These are phyloP conservation scores for Erythrolamprus reginae DNA, from an alignment of 2,113 vertebrate genomes.

Conservation along the genomic window DNA sequence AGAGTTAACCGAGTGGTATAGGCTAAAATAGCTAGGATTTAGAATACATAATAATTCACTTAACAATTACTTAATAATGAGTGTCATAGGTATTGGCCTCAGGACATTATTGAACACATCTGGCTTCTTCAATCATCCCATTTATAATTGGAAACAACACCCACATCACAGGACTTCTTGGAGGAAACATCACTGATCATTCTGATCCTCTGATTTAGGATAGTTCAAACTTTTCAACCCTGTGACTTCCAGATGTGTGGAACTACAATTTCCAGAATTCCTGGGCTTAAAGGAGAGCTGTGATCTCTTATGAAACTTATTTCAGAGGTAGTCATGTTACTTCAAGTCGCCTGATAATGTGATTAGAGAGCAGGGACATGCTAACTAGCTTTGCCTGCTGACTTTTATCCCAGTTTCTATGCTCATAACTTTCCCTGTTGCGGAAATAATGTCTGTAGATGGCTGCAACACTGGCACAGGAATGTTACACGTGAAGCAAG, in stretches of 20 bases:
- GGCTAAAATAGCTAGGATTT: neutral
- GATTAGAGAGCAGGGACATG: neutral
- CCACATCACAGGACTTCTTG: neutral
- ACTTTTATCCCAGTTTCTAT: neutral
- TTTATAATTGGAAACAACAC: neutral
- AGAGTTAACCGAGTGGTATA: neutral
- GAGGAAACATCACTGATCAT: neutral
- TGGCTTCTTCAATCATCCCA: neutral
- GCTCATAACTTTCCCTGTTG: neutral
- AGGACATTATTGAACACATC: neutral
- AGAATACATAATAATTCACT: neutral
- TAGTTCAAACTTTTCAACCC: neutral
- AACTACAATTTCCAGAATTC: neutral
- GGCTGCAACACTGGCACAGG: neutral
- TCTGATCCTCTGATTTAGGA: neutral
- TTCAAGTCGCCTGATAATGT: neutral
- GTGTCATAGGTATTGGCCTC: neutral
- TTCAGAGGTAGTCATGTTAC: neutral
- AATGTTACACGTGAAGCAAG: neutral
- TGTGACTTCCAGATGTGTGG: neutral
- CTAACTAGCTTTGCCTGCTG: neutral
- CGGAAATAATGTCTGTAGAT: neutral
- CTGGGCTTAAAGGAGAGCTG: neutral
- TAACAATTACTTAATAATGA: neutral
- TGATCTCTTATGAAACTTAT: neutral